Evolutionary conservation across 2,797 vertebrate species (phyloP), one percentile per base, ranked within the genome.

Genomic region (Crotalus adamanteus): DNA sequence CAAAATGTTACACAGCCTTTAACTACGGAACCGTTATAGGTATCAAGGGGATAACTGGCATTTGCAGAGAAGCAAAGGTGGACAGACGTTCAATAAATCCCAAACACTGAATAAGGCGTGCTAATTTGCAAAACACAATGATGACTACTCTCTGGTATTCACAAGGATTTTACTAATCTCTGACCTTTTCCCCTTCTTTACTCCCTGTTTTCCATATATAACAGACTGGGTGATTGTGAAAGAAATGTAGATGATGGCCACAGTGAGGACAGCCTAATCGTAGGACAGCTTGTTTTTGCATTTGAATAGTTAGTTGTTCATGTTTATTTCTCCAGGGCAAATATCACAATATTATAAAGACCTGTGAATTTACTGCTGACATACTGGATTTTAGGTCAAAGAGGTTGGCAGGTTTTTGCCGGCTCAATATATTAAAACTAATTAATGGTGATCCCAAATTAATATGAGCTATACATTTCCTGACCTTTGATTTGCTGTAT

Each of bases 391-490:
- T 59, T 37, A 93, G 20, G 12, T 47, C 42, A 51, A 73, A 86
- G 73, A 47, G 60, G 9, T n/a, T 92, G 92, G 78, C 25, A 88
- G 31, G 59, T 26, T 91, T 87, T 63, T 56, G 89, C 28, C 28
- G 22, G 83, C 88, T 53, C 59, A 92, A 83, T 37, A 26, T 65
- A 90, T 78, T 90, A 55, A 90, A 31, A 28, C 51, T 42, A 90
- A 90, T 94, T 92, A 90, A 88, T n/a, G 83, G 56, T 85, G 86
- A 88, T 92, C 28, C 42, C 59, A 65, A 61, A 91, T 92, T 88
- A 88, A 59, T 59, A 88, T 22, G 25, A 92, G 91, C 90, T 91
- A 83, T 47, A 57, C 51, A 86, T 88, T 92, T 89, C 69, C 69
- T 89, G 83, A 90, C 42, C 31, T 83, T 88, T 90, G 86, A 63